Evolutionary conservation across 2,888 invertebrate genomes (phyloP).

Genomic region (Meiosimyza platycephala): DNA sequence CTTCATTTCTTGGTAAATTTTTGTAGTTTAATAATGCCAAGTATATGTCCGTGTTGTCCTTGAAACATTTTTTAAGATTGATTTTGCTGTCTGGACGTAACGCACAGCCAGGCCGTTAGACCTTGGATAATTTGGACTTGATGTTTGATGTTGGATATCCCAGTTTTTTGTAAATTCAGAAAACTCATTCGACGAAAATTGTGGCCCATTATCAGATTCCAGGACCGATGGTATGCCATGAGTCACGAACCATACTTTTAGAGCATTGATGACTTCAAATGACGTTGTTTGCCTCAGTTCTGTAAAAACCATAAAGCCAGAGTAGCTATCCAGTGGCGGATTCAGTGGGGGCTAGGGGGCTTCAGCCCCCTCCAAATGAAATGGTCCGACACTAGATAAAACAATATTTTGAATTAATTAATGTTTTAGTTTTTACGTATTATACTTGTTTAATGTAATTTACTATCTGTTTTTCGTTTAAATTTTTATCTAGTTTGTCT

Average conservation of each 20-base stretch:
- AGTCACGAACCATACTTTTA: slow-evolving; percentile 41
- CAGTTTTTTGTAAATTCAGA: slow-evolving; percentile 36
- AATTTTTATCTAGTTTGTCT: too few relatives aligned
- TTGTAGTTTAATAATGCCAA: slow-evolving; percentile 40
- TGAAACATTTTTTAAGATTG: slow-evolving; percentile 42
- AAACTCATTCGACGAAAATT: slow-evolving; percentile 41
- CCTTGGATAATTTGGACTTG: slow-evolving; percentile 40
- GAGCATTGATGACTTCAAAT: slow-evolving; percentile 32
- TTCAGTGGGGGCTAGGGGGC: too few relatives aligned
- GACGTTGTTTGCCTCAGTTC: slow-evolving; percentile 40
- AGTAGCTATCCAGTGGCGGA: too few relatives aligned
- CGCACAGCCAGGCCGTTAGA: slow-evolving; percentile 43
- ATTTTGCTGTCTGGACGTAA: slow-evolving; percentile 43
- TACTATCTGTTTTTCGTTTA: too few relatives aligned
- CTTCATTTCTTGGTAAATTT: slow-evolving; percentile 41
- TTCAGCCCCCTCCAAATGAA: too few relatives aligned
- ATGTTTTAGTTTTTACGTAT: too few relatives aligned
- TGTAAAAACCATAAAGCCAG: slow-evolving; percentile 38
- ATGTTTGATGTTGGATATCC: slow-evolving; percentile 41
- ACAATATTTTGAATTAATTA: too few relatives aligned
- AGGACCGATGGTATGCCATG: slow-evolving; percentile 41
- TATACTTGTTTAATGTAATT: too few relatives aligned
- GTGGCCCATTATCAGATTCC: slow-evolving; percentile 40
- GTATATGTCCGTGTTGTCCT: slow-evolving; percentile 35
- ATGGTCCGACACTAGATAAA: too few relatives aligned